A percentile compares a stretch with the other conserved stretches of the same genome.
Conservation (phyloP, 2,113 vertebrate genomes). For the Dendrocopos noguchii region DNA sequence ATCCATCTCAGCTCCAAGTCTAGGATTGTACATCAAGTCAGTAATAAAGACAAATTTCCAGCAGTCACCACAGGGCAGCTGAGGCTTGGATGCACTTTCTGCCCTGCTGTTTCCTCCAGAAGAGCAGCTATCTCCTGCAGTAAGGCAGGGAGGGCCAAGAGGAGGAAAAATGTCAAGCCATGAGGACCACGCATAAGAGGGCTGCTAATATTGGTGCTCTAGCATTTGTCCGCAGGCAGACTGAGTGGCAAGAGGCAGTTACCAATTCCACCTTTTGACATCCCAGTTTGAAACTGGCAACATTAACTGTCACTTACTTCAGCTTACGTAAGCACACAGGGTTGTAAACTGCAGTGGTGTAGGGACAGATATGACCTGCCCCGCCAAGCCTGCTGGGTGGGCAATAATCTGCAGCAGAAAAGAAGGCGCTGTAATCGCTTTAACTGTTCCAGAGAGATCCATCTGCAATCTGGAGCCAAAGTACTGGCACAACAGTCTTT, state of each 20-base stretch:
- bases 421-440: constrained; percentile 9
- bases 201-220: not conserved
- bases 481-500: not conserved
- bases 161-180: not conserved
- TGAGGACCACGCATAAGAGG: accelerated
- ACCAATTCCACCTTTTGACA: not conserved
- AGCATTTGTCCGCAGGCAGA: not conserved
- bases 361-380: not conserved
- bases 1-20: not conserved
- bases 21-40: not conserved
- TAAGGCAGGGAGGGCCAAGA: not conserved
- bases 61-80: not conserved
- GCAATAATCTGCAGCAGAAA: not conserved
- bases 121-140: not conserved
- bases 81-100: not conserved
- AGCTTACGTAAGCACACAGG: not conserved
- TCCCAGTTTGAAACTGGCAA: not conserved
- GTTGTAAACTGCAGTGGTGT: not conserved
- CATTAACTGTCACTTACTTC: not conserved
- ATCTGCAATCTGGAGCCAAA: not conserved
- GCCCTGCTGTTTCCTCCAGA: not conserved
- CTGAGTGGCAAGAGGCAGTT: not conserved
- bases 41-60: not conserved
- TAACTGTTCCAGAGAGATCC: not conserved
- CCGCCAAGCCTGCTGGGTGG: not conserved